Evolutionary conservation across 2,888 invertebrate species (phyloP), one percentile per base, ranked within the genome.

Genomic region (Embidobia sp.): DNA sequence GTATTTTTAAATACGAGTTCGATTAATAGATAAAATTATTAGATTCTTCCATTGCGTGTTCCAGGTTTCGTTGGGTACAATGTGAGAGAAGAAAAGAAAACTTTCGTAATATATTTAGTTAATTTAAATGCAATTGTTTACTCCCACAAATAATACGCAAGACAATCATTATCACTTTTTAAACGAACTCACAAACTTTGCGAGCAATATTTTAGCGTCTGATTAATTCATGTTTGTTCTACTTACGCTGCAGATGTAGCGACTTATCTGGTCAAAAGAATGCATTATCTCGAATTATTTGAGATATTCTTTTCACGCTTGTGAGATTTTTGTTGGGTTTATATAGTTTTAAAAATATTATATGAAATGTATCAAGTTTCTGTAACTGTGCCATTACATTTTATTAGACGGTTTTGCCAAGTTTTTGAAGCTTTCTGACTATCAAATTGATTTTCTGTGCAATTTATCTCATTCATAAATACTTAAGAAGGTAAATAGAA

Each of bases 401-500:
- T 42, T 53, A 42, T 44, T 31, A 64, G 29, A 11, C 2, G 26
- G 44, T 42, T 64, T 13, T 11, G n/a, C 15, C 15, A 64, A 53
- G 29, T 53, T 67, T 67, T 48, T 13, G 16, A 26, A 33, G 40
- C 42, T 57, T 57, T 35, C 49, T 59, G 46, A 42, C 42, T 59
- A 59, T 59, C 49, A 59, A 69, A 59, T 57, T 42, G 69, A 69
- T 69, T 57, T 49, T 69, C 49, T 42, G 29, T 59, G 57, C 42
- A 49, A 69, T 57, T 69, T 69, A 69, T 59, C 49, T 57, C 37
- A 31, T 59, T 40, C 49, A 57, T 69, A 57, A 69, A 69, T 69
- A 42, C 37, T 67, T 48, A 57, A 55, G 46, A 29, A 55, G 37
- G 40, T 67, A 57, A 67, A 67, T 67, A 67, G 67, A 67, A 67